These are phyloP conservation scores for Apodemus agrarius DNA, from an alignment of 2,797 vertebrate genomes.

Conservation along the genomic window DNA sequence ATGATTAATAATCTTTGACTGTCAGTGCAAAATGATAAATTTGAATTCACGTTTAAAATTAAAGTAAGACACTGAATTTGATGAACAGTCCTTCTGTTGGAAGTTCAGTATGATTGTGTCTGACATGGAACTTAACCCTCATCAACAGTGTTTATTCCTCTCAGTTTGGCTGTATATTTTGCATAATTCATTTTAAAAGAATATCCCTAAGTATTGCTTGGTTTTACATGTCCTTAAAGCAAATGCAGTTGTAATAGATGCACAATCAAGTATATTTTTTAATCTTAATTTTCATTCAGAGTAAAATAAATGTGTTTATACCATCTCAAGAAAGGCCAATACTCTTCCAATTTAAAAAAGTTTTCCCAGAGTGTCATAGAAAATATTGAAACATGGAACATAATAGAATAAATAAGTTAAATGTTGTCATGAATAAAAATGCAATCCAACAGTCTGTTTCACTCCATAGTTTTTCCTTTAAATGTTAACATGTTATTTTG, in stretches of 20 bases:
- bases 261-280: neutral
- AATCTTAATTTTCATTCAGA: conserved; percentile 9
- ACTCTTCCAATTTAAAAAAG: neutral
- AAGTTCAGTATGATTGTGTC: conserved; percentile 44
- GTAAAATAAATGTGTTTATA: neutral
- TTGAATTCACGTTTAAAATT: conserved; percentile 44
- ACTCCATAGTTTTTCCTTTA: neutral
- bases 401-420: conserved; percentile 45
- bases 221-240: conserved; percentile 31
- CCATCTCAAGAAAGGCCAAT: neutral
- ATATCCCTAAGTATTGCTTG: neutral
- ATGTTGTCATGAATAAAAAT: neutral
- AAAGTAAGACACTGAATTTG: conserved; percentile 28
- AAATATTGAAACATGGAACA: neutral
- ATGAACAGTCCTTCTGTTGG: neutral
- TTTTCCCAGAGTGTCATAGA: neutral
- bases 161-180: conserved; percentile 38
- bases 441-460: neutral
- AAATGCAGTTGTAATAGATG: neutral
- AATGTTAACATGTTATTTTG: neutral
- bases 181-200: conserved; percentile 55
- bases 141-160: conserved; percentile 21
- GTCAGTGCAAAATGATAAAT: neutral
- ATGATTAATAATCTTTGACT: neutral
- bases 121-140: neutral